Conservation (phyloP, 2,797 vertebrate species). For the Galaxias olidus region DNA sequence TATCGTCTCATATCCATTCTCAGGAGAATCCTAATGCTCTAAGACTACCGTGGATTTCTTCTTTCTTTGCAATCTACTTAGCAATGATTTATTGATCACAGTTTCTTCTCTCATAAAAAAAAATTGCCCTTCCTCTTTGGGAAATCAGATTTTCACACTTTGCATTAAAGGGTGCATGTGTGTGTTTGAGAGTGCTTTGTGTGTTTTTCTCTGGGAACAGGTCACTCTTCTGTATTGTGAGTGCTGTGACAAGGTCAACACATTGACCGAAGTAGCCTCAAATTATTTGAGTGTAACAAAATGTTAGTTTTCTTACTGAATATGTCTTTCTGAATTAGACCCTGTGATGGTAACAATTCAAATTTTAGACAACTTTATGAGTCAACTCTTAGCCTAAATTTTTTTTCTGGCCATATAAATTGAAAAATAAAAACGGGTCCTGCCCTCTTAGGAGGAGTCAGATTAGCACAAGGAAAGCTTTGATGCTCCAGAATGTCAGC, state of each 20-base stretch:
- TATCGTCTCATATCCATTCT: constrained; percentile 66
- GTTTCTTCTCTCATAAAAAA: constrained; percentile 93
- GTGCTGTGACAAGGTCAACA: too few species aligned
- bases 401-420: too few species aligned
- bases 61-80: constrained; percentile 99
- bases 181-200: constrained; percentile 31
- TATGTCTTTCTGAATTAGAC: too few species aligned
- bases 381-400: too few species aligned
- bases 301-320: too few species aligned
- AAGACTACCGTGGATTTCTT: constrained; percentile 89
- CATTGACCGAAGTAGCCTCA: constrained; percentile 6
- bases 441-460: constrained; percentile 90
- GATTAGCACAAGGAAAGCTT: constrained; percentile 90
- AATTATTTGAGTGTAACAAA: constrained; percentile 46
- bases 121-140: constrained; percentile 99
- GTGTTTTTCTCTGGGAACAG: too few species aligned
- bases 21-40: constrained; percentile 92
- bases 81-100: constrained; percentile 99
- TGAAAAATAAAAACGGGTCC: constrained; percentile 74
- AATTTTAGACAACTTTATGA: too few species aligned
- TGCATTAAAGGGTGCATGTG: constrained; percentile 86
- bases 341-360: too few species aligned
- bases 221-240: too few species aligned
- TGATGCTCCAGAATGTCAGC: constrained; percentile 93
- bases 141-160: constrained; percentile 99